These are phyloP conservation scores for Micrasema minimum DNA, from an alignment of 1,140 invertebrate genomes.

Conservation along the genomic window DNA sequence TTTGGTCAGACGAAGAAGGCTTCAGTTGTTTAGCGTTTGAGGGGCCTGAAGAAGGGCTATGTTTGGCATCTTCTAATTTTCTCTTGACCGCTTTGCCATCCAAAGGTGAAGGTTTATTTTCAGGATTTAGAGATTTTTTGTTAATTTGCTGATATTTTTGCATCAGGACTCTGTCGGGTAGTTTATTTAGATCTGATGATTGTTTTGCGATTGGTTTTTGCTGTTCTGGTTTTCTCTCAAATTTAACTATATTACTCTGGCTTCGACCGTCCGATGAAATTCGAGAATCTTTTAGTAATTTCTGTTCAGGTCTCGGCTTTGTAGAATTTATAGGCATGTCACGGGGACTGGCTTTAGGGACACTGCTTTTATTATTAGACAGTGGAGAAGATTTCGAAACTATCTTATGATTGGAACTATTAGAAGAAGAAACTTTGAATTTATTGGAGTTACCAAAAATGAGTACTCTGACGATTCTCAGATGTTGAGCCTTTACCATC, in stretches of 20 bases:
- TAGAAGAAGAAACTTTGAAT: conserved; percentile 5
- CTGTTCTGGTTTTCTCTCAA: conserved; percentile 1
- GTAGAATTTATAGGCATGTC: background rate
- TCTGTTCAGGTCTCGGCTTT: conserved; percentile 15
- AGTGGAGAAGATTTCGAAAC: conserved; percentile 3
- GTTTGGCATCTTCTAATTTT: conserved; percentile 15
- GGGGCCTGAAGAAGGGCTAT: conserved; percentile 2
- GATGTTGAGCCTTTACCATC: conserved; percentile 3
- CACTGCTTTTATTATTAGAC: conserved; percentile 12
- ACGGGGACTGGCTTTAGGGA: background rate
- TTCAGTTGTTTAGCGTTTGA: conserved; percentile 31
- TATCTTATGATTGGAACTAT: conserved; percentile 9
- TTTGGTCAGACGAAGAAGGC: conserved; percentile 24
- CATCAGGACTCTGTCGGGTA: background rate
- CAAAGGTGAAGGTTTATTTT: background rate
- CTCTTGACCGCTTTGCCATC: conserved; percentile 7
- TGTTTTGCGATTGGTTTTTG: background rate
- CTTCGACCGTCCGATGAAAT: background rate
- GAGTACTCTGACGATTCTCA: conserved; percentile 14
- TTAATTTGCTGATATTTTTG: conserved; percentile 9
- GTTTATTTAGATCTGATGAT: conserved; percentile 5
- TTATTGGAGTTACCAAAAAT: background rate
- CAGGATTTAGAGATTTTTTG: conserved; percentile 4
- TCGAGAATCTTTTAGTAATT: background rate
- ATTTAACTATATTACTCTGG: background rate